phyloP scores from a whole-genome alignment of 2,113 vertebrate species.

The Ptilorrhoa leucosticta region DNA sequence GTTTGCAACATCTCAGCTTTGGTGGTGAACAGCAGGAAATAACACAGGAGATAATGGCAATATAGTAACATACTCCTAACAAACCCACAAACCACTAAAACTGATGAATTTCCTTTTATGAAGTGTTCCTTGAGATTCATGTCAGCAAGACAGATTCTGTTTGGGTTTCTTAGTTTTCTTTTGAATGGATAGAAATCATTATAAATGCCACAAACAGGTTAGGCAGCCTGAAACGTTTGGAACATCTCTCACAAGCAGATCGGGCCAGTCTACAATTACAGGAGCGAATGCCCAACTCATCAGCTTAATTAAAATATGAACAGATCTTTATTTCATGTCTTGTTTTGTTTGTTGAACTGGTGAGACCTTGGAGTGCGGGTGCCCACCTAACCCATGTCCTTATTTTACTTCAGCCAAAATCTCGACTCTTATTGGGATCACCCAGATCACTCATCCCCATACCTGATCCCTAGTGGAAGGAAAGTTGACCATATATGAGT shows the following conservation, averaged over 20 bases:
- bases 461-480: neutral
- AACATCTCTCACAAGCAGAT: neutral
- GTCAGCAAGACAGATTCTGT: neutral
- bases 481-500: neutral
- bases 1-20: neutral
- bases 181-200: neutral
- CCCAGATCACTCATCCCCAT: neutral
- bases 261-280: neutral
- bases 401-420: neutral
- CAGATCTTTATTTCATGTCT: neutral
- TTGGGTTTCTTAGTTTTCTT: neutral
- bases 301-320: neutral
- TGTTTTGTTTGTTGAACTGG: neutral
- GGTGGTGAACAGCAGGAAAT: neutral
- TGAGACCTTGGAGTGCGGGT: neutral
- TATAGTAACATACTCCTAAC: neutral
- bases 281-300: neutral
- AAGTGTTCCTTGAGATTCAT: neutral
- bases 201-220: neutral
- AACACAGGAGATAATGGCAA: neutral
- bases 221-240: neutral
- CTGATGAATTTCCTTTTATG: neutral
- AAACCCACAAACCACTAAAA: neutral
- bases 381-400: neutral
- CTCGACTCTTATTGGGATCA: fast-evolving